Conservation (phyloP, 2,113 vertebrate genomes). For the Pipra filicauda region DNA sequence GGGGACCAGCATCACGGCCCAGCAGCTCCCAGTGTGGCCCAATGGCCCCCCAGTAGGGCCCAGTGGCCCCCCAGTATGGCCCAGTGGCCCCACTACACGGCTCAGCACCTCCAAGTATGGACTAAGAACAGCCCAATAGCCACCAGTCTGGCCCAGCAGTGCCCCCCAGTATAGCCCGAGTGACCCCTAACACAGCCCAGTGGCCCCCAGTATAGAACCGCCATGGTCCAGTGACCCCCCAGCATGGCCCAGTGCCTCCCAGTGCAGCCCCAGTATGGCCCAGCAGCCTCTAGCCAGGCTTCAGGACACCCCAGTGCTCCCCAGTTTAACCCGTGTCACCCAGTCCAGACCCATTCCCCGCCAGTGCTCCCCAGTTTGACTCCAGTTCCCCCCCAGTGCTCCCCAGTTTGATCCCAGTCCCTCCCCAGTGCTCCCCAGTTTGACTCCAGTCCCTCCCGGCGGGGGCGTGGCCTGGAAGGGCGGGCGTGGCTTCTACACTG, state of each 20-base stretch:
- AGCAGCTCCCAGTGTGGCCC: background rate
- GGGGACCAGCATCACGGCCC: accelerated
- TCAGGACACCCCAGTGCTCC: too few relatives aligned
- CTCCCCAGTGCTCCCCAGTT: background rate
- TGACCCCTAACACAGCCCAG: background rate
- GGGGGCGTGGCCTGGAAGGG: background rate
- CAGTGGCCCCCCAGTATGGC: accelerated
- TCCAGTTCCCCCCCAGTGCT: too few relatives aligned
- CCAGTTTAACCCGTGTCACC: too few relatives aligned
- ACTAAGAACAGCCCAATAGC: accelerated
- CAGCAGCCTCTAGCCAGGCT: too few relatives aligned
- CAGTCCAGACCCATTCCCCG: background rate
- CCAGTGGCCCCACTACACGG: too few relatives aligned
- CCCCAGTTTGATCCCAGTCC: too few relatives aligned
- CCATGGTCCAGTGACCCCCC: too few relatives aligned
- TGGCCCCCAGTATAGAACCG: background rate
- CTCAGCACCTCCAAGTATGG: background rate
- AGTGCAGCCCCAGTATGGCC: background rate
- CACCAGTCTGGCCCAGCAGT: background rate
- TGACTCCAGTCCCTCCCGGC: accelerated
- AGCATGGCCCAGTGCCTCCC: background rate
- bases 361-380: too few relatives aligned
- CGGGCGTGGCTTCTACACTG: accelerated
- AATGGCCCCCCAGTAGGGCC: background rate
- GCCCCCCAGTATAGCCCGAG: background rate